Evolutionary conservation across 64 coral and sea anemone genomes (phyloP).

Genomic region (Actinia tenebrosa): DNA sequence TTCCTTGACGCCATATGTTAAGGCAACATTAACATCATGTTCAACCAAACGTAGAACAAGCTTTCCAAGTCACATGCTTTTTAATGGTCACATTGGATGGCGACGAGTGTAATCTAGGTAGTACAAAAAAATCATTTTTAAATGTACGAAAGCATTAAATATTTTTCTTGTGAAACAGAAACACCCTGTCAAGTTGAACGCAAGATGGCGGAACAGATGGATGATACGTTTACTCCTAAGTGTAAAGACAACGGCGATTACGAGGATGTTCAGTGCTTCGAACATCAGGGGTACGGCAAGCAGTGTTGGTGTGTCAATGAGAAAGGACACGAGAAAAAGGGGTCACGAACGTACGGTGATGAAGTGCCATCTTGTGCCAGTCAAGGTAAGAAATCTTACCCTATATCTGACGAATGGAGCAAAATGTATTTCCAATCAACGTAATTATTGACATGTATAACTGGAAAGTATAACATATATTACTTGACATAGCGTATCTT

Average conservation of each 20-base stretch:
- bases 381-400: neutral
- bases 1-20: no score
- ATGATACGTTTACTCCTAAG: constrained; percentile 79
- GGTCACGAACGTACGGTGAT: constrained; percentile 49
- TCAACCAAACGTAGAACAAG: no score
- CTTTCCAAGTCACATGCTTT: no score
- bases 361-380: constrained; percentile 1
- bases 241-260: constrained; percentile 74
- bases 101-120: no score
- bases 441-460: no score
- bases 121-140: neutral
- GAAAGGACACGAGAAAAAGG: constrained; percentile 76
- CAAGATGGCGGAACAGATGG: constrained; percentile 65
- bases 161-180: constrained; percentile 35
- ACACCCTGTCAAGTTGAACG: constrained; percentile 69
- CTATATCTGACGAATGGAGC: neutral
- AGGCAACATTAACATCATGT: no score
- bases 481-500: no score
- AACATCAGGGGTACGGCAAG: constrained; percentile 46
- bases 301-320: constrained; percentile 92
- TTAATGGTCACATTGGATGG: no score
- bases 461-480: no score
- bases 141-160: neutral
- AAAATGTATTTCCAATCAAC: no score
- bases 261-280: constrained; percentile 72